Evolutionary conservation across 2,888 invertebrate species (phyloP), one percentile per base, ranked within the genome.

Genomic region (Campoletis raptor): DNA sequence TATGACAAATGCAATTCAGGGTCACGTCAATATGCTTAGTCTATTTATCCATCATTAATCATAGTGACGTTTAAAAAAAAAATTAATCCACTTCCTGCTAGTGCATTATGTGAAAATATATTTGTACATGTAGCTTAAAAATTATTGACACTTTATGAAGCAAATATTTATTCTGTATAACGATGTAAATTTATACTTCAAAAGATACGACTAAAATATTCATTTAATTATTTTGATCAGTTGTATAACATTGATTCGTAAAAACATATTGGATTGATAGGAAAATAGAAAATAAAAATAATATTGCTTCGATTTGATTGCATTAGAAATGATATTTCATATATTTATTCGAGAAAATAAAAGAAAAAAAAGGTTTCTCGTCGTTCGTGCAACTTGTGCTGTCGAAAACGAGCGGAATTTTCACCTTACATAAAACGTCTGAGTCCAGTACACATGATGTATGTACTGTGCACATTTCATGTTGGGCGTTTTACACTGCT

Each of bases 381-480:
- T 61, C n/a, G 30, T 69, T 40, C 45, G 54, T 69, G 45, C 61
- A 36, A 36, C 54, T 30, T 36, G 45, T 80, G 54, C 42, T 45
- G 45, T 72, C 81, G 80, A 89, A 90, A 90, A 89, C 61, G 77
- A 42, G 48, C 30, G 72, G 48, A 52, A 91, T 93, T 92, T 92
- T 91, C 91, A 91, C 91, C 91, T 92, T 93, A 93, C 91, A 90
- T 93, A 93, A 93, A 92, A 89, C 64, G 48, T 66, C 36, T 45
- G 72, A 45, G 69, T 74, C 57, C 61, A 57, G 69, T 61, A 74
- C 52, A 64, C 64, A 70, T 82, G 57, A 77, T 73, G 21, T 45
- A 73, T 57, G 18, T 80, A 57, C 72, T 18, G 45, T 61, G 10
- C 61, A 48, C 24, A 30, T 80, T 80, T 70, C 57, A 48, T 36